Evolutionary conservation across 2,113 vertebrate species (phyloP), one percentile per base, ranked within the genome.

Genomic region (Prietella phreatophila): DNA sequence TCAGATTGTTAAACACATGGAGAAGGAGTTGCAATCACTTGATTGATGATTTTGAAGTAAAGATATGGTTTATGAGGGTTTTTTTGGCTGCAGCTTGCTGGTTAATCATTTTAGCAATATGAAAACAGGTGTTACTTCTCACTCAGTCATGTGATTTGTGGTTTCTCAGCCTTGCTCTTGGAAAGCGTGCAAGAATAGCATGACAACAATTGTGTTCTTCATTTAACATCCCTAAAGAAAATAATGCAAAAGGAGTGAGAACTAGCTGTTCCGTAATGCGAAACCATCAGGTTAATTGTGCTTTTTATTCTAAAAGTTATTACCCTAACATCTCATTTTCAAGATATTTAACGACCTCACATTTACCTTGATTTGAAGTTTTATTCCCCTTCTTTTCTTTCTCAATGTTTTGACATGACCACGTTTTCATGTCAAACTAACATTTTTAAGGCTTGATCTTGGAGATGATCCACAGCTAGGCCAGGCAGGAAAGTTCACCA

Each of bases 81-180:
- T 30, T 86, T 84, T 79, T 86, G 50, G 58, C 50, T 56, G 84
- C 20, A 5, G 69, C 27, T 79, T 53, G 22, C 75, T 14, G 53
- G 82, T 85, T 85, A 87, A 89, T 83, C 79, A 82, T 63, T 73
- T 39, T 69, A 84, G 58, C 65, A 79, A 75, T 80, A 84, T 81
- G 14, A 87, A 84, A 89, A 56, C 61, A 71, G 85, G 85, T 67
- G 81, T 86, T 78, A 60, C 4, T 15, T 81, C 63, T 83, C 73
- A 80, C 67, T n/a, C 69, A 22, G 27, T 61, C 56, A 42, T 42
- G 60, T 67, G 60, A 61, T 78, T 85, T 78, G 85, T 63, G 42
- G 36, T 50, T 79, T 86, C 75, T 63, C 15, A 5, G 60, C 53
- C 17, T 33, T 58, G 58, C 19, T 61, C 9, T 80, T 36, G 42